Evolutionary conservation across 2,888 invertebrate genomes (phyloP).

Genomic region (Tachystola acroxantha): DNA sequence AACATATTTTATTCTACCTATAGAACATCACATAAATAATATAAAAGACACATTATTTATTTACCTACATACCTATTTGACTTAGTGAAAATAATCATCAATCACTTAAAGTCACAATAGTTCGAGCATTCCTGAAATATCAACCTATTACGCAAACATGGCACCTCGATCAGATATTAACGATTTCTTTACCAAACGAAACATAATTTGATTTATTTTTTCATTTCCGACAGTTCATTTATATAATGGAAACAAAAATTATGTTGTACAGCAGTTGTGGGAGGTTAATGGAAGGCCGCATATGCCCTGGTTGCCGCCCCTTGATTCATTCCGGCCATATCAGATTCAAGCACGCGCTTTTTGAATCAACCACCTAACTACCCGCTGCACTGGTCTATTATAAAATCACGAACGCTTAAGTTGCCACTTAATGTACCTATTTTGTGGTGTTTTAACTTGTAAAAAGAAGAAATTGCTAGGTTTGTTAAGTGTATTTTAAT

Average conservation of each 20-base stretch:
- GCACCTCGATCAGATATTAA: constrained; percentile 24
- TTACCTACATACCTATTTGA: too few relatives aligned
- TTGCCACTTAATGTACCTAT: constrained; percentile 22
- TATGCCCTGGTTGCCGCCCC: constrained; percentile 28
- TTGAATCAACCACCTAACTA: constrained; percentile 39
- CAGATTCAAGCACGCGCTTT: constrained; percentile 56
- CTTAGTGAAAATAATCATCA: too few relatives aligned
- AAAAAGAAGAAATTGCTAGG: too few relatives aligned
- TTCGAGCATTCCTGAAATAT: constrained; percentile 12
- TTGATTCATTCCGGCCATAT: constrained; percentile 40
- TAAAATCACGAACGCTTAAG: constrained; percentile 30
- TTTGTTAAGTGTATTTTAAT: too few relatives aligned
- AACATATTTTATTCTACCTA: too few relatives aligned
- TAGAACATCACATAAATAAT: too few relatives aligned
- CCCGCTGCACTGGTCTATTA: constrained; percentile 27
- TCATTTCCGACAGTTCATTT: constrained; percentile 52
- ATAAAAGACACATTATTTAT: too few relatives aligned
- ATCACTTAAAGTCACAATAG: too few relatives aligned
- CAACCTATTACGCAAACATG: constrained; percentile 22
- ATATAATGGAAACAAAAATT: constrained; percentile 49
- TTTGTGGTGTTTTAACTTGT: constrained; percentile 14
- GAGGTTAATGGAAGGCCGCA: constrained; percentile 35
- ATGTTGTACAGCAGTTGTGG: constrained; percentile 46
- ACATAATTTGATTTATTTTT: constrained; percentile 48
- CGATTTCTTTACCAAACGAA: constrained; percentile 32